Evolutionary conservation across 1,140 invertebrate genomes (phyloP).

Genomic region (Drosophila parabipectinata): DNA sequence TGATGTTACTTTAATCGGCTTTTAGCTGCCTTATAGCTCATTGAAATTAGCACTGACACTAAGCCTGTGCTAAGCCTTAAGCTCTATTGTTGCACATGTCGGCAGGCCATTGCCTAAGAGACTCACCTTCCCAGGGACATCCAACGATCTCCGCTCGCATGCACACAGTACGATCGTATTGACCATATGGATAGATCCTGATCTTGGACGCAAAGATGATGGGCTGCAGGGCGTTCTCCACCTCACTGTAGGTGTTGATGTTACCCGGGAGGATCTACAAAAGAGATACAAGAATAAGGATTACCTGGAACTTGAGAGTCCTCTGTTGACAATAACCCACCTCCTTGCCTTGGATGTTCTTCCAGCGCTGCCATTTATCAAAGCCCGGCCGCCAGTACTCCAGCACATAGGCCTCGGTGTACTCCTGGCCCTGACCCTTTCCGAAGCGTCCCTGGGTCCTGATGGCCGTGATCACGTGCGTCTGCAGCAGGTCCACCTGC

Average conservation of each 20-base stretch:
- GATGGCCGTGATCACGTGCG: constrained; percentile 92
- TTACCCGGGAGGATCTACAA: constrained; percentile 93
- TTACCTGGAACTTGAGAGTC: background rate
- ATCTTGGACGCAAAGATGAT: constrained; percentile 94
- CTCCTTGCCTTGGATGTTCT: constrained; percentile 90
- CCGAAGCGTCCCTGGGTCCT: constrained; percentile 97
- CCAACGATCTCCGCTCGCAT: constrained; percentile 96
- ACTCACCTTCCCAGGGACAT: constrained; percentile 91
- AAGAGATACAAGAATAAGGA: background rate
- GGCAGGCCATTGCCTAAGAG: constrained; percentile 34
- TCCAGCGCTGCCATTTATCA: constrained; percentile 92
- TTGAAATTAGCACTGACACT: constrained; percentile 75
- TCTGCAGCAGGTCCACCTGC: constrained; percentile 92
- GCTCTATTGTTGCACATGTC: constrained; percentile 72
- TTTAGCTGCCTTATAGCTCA: background rate
- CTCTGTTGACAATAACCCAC: constrained; percentile 85
- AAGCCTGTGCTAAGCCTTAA: constrained; percentile 74
- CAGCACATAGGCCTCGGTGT: constrained; percentile 94
- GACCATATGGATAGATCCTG: constrained; percentile 94
- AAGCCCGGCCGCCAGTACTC: constrained; percentile 95
- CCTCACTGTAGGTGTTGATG: constrained; percentile 93
- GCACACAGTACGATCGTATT: constrained; percentile 95
- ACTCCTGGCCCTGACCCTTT: constrained; percentile 96
- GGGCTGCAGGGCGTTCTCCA: constrained; percentile 91
- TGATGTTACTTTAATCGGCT: background rate